phyloP scores from a whole-genome alignment of 2,888 invertebrate species.

The Punctoribates punctum region DNA sequence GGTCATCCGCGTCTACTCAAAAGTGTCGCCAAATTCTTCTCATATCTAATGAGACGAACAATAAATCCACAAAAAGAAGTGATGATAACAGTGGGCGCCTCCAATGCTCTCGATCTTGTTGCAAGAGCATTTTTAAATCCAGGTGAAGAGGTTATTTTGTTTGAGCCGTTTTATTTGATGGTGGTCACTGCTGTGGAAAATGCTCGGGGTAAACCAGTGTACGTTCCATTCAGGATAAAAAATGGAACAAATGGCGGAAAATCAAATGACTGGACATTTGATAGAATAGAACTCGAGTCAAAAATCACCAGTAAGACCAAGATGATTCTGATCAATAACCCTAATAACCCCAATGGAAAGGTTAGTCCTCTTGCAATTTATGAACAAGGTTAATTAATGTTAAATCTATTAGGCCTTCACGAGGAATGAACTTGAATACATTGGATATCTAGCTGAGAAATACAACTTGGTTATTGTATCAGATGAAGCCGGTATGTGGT shows the following conservation, averaged over 20 bases:
- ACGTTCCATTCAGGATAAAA: neutral
- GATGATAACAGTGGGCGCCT: neutral
- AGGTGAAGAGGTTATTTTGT: neutral
- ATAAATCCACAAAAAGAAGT: neutral
- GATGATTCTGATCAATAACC: neutral
- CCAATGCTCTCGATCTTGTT: neutral
- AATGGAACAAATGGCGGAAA: neutral
- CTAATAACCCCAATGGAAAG: neutral
- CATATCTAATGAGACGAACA: neutral
- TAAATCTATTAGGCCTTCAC: neutral
- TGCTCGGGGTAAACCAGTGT: neutral
- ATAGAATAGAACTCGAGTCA: neutral
- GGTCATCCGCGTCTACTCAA: neutral
- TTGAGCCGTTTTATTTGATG: neutral
- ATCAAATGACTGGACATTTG: constrained; percentile 4
- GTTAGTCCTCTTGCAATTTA: neutral
- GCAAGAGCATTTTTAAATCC: neutral
- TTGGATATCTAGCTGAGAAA: neutral
- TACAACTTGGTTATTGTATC: neutral
- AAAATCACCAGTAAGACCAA: neutral
- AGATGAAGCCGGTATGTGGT: neutral
- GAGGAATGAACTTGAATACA: neutral
- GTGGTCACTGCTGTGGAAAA: neutral
- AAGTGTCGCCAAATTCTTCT: neutral
- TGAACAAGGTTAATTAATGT: neutral